These are phyloP conservation scores for Lycorma delicatula DNA, from an alignment of 1,140 invertebrate species.

Conservation along the genomic window DNA sequence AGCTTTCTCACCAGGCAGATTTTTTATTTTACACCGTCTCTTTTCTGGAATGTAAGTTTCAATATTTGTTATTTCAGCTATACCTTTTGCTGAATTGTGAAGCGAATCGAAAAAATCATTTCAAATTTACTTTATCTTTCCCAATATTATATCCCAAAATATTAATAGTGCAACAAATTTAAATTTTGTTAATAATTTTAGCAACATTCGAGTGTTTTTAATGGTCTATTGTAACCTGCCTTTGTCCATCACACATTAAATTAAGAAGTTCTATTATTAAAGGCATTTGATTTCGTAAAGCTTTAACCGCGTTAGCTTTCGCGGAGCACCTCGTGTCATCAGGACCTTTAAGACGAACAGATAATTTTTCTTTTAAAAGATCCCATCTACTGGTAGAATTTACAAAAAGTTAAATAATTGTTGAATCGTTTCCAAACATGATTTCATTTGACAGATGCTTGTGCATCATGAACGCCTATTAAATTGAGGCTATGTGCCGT, in stretches of 20 bases:
- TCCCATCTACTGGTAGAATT: constrained; percentile 1
- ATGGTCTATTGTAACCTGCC: background rate
- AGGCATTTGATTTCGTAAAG: background rate
- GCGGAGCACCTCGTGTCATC: background rate
- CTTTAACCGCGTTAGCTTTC: background rate
- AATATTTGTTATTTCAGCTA: background rate
- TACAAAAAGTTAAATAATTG: background rate
- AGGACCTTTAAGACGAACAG: background rate
- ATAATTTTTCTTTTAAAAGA: background rate
- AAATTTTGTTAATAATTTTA: background rate
- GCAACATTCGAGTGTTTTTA: background rate
- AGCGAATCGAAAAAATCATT: background rate
- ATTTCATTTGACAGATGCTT: background rate
- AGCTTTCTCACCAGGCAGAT: constrained; percentile 1
- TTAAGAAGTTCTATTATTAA: background rate
- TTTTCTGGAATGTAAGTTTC: constrained; percentile 3
- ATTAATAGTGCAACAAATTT: background rate
- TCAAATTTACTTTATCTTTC: background rate
- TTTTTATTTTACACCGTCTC: constrained; percentile 1
- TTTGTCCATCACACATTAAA: background rate
- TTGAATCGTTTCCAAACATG: background rate
- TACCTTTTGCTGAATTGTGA: background rate
- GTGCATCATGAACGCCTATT: constrained; percentile 14
- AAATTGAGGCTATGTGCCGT: constrained; percentile 21
- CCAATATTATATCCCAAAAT: background rate